Base-by-base conservation (phyloP, 1,140 invertebrate genomes). In the Chymomyza costata region DNA sequence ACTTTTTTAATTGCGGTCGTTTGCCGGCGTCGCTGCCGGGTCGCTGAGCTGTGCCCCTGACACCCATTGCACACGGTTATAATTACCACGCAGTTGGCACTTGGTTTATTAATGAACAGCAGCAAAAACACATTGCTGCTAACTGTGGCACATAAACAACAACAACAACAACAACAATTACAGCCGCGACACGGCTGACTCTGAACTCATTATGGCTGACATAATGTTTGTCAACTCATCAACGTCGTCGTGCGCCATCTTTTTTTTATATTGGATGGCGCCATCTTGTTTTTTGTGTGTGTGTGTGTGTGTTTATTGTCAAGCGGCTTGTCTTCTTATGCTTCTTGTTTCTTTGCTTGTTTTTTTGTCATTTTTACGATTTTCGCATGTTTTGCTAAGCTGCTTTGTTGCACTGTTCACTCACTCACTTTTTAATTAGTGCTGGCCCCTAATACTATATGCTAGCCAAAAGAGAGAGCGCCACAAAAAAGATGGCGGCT, bases 201-300 rank as follows among this genome's bases (percentile, higher is more conserved):
- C 37, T 21, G 37, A 64, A 67, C 71, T 78, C 71, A 80, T 80
- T 78, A 78, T 80, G 67, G 40, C 67, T 67, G 71, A 59, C 74
- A 81, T 82, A 80, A 80, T 80, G 74, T 81, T 80, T 80, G 74
- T 80, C 74, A 81, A 81, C 74, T 81, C 74, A 80, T 81, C 74
- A 80, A 60, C 52, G 53, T 35, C 32, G 56, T 41, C 18, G 38
- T 21, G 18, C 49, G 43, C 43, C 43, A 59, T 59, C 43, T 40
- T 16, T 41, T 46, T 16, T 31, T 6, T 40, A 39, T 38, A 13
- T 47, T 47, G 32, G 16, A 25, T 41, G 7, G 11, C 39, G 31
- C 30, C 10, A n/a, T 32, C 34, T 55, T 45, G 21, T 46, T 13
- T 46, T 54, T 51, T 43, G 28, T 49, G 45, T 43, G 52, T 74